A percentile compares a stretch with the other conserved stretches of the same genome.
phyloP scores from a whole-genome alignment of 2,888 invertebrate species.

The Macrophya annulata region DNA sequence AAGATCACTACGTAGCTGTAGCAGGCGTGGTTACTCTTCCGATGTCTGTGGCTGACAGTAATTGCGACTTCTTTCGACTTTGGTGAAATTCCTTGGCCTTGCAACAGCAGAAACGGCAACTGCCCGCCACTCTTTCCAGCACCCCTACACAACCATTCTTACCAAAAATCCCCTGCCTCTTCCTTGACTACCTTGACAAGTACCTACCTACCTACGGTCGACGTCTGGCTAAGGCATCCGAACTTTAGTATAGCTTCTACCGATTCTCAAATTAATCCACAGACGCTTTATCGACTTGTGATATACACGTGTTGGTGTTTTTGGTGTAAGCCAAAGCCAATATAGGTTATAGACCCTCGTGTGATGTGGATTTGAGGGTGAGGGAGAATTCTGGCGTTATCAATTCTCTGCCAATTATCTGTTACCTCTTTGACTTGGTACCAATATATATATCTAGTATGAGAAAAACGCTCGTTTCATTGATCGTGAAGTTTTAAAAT shows the following conservation, averaged over 20 bases:
- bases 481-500: slow-evolving; percentile 46
- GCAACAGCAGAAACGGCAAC: slow-evolving; percentile 21
- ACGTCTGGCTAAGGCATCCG: slow-evolving; percentile 35
- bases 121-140: neutral
- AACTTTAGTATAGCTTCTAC: slow-evolving; percentile 14
- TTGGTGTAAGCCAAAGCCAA: neutral
- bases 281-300: neutral
- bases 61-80: slow-evolving; percentile 75
- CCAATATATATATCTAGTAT: neutral
- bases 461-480: slow-evolving; percentile 29
- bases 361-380: neutral
- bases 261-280: slow-evolving; percentile 38
- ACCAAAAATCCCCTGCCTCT: neutral
- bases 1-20: slow-evolving; percentile 1
- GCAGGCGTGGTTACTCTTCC: slow-evolving; percentile 43
- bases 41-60: slow-evolving; percentile 75
- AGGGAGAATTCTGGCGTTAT: neutral
- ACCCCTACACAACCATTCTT: neutral
- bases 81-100: slow-evolving; percentile 68
- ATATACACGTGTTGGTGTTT: neutral
- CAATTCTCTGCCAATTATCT: neutral
- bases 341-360: too few relatives aligned
- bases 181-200: slow-evolving; percentile 20
- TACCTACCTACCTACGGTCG: slow-evolving; percentile 19
- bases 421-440: neutral